Evolutionary conservation across 2,113 vertebrate genomes (phyloP).

Genomic region (Raja brachyura): DNA sequence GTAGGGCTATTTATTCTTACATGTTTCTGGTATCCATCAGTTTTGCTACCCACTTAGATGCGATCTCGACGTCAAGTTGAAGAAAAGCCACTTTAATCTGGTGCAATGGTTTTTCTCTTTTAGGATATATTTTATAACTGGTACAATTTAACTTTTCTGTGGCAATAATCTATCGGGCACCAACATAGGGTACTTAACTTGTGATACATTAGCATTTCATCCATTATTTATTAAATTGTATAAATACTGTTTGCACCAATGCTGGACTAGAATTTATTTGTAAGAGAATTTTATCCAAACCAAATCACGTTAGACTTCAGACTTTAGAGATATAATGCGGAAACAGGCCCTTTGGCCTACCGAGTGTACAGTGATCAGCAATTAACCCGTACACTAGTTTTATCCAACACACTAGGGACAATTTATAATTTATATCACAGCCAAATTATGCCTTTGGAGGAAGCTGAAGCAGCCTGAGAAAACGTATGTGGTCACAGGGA

Average conservation of each 20-base stretch:
- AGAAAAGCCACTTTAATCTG: not conserved
- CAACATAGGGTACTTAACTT: not conserved
- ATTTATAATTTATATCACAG: too few species aligned
- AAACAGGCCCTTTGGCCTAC: too few species aligned
- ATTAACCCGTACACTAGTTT: too few species aligned
- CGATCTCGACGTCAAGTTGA: not conserved
- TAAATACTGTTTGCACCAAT: not conserved
- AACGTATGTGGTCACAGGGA: too few species aligned
- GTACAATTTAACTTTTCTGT: not conserved
- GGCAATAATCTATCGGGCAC: not conserved
- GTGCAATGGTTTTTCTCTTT: not conserved
- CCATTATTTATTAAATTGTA: not conserved
- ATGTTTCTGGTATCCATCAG: not conserved
- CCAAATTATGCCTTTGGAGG: too few species aligned
- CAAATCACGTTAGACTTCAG: too few species aligned
- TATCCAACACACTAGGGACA: too few species aligned
- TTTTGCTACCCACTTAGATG: not conserved
- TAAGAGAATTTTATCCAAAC: too few species aligned
- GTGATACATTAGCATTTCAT: not conserved
- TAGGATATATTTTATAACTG: not conserved
- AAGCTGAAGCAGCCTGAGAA: too few species aligned
- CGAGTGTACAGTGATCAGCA: too few species aligned
- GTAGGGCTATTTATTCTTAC: not conserved
- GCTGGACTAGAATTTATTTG: too few species aligned
- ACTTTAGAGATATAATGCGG: too few species aligned